Percentiles rank a stretch among this genome's conserved stretches.
Conservation (phyloP, 2,797 vertebrate species). For the Macrochelys suwanniensis region DNA sequence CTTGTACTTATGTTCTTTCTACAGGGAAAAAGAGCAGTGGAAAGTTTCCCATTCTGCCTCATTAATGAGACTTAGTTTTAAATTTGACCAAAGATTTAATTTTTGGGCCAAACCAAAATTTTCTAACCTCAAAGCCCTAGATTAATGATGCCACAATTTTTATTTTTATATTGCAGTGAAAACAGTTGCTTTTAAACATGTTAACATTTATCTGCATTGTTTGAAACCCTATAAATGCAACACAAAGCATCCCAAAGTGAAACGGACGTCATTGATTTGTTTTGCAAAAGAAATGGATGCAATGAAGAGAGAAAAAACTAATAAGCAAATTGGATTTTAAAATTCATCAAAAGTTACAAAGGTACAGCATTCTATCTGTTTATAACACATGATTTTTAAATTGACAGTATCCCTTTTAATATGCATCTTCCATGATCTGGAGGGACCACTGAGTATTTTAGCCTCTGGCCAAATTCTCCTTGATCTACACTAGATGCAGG, state of each 20-base stretch:
- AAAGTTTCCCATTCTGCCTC: background rate
- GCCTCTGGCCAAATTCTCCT: background rate
- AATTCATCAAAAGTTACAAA: background rate
- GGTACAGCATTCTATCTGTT: background rate
- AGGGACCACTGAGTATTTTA: background rate
- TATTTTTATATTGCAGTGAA: background rate
- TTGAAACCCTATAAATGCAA: slow-evolving; percentile 25
- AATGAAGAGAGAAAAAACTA: too few species aligned
- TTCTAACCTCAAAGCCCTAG: background rate
- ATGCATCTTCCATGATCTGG: background rate
- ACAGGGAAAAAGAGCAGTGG: background rate
- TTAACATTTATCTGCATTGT: slow-evolving; percentile 28
- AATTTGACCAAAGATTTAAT: background rate
- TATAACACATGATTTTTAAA: background rate
- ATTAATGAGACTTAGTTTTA: slow-evolving; percentile 12
- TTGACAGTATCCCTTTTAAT: background rate
- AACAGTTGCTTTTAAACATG: slow-evolving; percentile 10
- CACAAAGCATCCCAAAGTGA: slow-evolving; percentile 28
- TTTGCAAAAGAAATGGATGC: background rate
- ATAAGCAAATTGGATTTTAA: too few species aligned
- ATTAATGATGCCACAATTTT: slow-evolving; percentile 2
- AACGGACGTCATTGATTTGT: background rate
- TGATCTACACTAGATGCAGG: background rate
- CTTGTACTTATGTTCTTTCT: background rate
- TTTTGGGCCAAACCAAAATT: background rate